Percentiles rank a stretch among this genome's conserved stretches.
phyloP scores from a whole-genome alignment of 1,140 invertebrate species.

The Choristoneura fumiferana region DNA sequence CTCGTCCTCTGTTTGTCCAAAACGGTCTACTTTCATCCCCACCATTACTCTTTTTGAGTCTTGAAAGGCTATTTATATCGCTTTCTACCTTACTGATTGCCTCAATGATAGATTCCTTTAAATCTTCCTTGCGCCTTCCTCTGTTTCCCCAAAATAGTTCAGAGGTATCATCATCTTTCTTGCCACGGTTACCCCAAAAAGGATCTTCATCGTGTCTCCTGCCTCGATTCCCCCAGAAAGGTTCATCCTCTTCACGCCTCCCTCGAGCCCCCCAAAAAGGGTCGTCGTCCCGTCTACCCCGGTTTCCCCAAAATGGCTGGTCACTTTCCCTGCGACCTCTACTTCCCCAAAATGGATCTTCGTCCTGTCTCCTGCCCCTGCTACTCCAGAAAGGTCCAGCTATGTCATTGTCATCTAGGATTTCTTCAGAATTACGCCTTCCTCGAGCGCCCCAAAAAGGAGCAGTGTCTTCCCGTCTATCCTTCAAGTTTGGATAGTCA shows the following conservation, averaged over 20 bases:
- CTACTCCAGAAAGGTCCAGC: background rate
- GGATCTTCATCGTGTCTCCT: constrained; percentile 36
- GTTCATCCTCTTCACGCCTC: constrained; percentile 40
- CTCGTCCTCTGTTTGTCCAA: constrained; percentile 52
- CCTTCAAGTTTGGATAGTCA: constrained; percentile 32
- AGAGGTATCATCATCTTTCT: constrained; percentile 24
- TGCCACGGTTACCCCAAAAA: constrained; percentile 34
- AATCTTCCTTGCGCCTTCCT: constrained; percentile 40
- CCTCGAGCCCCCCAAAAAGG: constrained; percentile 57
- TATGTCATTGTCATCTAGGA: background rate
- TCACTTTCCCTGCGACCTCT: constrained; percentile 45
- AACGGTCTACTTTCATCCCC: constrained; percentile 37
- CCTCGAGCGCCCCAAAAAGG: constrained; percentile 45
- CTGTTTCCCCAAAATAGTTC: constrained; percentile 45
- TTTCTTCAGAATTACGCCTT: constrained; percentile 28
- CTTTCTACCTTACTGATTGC: constrained; percentile 47
- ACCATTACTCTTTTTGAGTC: constrained; percentile 30
- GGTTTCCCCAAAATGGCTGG: constrained; percentile 54
- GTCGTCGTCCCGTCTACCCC: constrained; percentile 48
- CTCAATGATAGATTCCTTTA: constrained; percentile 47
- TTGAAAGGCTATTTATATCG: constrained; percentile 42
- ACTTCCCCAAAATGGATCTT: constrained; percentile 50
- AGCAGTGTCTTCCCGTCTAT: constrained; percentile 33
- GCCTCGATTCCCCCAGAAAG: constrained; percentile 58
- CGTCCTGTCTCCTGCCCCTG: constrained; percentile 19